Evolutionary conservation across 2,113 vertebrate species (phyloP).

Genomic region (Percina caprodes): DNA sequence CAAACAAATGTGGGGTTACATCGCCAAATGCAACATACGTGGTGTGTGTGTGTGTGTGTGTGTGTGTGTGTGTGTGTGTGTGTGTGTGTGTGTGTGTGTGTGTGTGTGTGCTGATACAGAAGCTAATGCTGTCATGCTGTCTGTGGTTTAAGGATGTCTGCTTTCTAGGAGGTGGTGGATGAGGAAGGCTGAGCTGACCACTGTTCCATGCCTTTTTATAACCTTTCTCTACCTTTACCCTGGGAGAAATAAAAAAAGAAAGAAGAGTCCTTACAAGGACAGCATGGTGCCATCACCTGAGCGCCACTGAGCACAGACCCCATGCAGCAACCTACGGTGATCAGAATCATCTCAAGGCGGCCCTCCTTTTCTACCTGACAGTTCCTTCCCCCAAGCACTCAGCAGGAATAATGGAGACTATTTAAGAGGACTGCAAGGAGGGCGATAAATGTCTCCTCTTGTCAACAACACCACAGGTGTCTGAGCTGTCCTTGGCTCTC

Average conservation of each 20-base stretch:
- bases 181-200: background rate
- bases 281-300: slow-evolving; percentile 31
- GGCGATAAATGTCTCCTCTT: slow-evolving; percentile 52
- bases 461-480: slow-evolving; percentile 44
- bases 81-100: background rate
- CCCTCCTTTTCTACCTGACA: slow-evolving; percentile 51
- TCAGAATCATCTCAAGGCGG: slow-evolving; percentile 48
- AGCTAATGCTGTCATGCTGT: slow-evolving; percentile 2
- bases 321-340: slow-evolving; percentile 16
- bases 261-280: background rate
- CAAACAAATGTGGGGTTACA: slow-evolving; percentile 21
- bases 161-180: background rate
- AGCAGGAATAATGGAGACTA: slow-evolving; percentile 51
- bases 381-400: slow-evolving; percentile 32
- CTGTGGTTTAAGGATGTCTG: slow-evolving; percentile 6
- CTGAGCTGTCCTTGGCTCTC: slow-evolving; percentile 4
- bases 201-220: background rate
- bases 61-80: background rate
- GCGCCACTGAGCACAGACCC: slow-evolving; percentile 17
- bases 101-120: background rate
- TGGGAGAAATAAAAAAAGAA: background rate
- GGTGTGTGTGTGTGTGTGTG: background rate
- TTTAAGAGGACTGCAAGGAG: slow-evolving; percentile 50
- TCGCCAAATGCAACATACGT: slow-evolving; percentile 12
- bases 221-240: slow-evolving; percentile 1